A percentile compares a stretch with the other conserved stretches of the same genome.
Conservation (phyloP, 2,888 invertebrate genomes). For the Chaitophorus viminalis region DNA sequence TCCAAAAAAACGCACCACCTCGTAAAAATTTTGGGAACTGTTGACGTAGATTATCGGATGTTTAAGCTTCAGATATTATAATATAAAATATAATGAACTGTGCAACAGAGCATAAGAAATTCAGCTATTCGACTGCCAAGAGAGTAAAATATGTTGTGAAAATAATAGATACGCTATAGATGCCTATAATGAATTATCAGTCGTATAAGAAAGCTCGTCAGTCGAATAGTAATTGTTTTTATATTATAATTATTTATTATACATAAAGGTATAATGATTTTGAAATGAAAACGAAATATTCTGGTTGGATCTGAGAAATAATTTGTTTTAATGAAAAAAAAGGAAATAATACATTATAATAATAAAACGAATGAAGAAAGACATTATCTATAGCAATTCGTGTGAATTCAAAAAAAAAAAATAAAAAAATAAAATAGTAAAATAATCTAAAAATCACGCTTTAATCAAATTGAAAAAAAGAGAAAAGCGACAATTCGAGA, state of each 20-base stretch:
- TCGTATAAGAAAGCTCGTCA: not conserved
- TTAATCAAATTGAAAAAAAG: conserved; percentile 33
- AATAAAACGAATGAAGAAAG: not conserved
- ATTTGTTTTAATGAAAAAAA: conserved; percentile 5
- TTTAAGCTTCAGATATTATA: not conserved
- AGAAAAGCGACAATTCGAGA: not conserved
- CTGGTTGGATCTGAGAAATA: not conserved
- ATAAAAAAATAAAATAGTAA: not conserved
- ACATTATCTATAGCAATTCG: conserved; percentile 7
- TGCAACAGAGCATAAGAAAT: conserved; percentile 26
- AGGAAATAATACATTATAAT: conserved; percentile 9
- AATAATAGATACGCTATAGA: not conserved
- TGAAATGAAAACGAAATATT: conserved; percentile 23
- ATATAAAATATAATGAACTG: conserved; percentile 10
- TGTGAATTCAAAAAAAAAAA: not conserved
- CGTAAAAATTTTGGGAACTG: too few species aligned
- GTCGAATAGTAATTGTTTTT: not conserved
- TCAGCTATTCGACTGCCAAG: not conserved
- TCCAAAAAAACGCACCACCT: too few species aligned
- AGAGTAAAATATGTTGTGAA: not conserved
- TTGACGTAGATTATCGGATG: not conserved
- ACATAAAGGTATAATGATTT: conserved; percentile 1
- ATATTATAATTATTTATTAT: conserved; percentile 26
- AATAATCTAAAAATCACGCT: conserved; percentile 28
- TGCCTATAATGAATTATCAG: not conserved